phyloP scores from a whole-genome alignment of 1,140 invertebrate genomes.

The Drosophila pectinifera region DNA sequence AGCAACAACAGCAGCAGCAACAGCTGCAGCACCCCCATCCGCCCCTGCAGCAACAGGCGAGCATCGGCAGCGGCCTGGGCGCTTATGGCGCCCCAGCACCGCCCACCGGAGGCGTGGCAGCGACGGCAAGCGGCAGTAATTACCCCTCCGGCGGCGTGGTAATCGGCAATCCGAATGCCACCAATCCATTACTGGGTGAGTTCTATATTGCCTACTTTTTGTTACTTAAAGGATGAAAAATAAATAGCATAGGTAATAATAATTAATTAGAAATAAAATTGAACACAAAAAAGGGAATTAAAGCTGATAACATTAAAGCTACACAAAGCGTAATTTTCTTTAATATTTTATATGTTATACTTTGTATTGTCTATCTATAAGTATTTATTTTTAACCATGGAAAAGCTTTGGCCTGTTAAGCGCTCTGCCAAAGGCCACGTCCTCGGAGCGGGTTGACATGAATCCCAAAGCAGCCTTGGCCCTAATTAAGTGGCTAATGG shows the following conservation, averaged over 20 bases:
- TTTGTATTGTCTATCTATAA: neutral
- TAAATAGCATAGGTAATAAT: neutral
- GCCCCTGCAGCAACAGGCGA: slow-evolving; percentile 67
- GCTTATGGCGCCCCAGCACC: slow-evolving; percentile 61
- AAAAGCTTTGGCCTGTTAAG: slow-evolving; percentile 6
- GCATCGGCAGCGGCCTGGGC: slow-evolving; percentile 63
- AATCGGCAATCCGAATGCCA: slow-evolving; percentile 81
- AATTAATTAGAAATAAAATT: too few species aligned
- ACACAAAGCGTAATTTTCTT: too few species aligned
- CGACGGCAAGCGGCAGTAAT: slow-evolving; percentile 48
- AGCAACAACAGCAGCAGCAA: slow-evolving; percentile 42
- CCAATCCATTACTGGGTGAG: slow-evolving; percentile 82
- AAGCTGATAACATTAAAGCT: too few species aligned
- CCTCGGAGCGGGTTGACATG: slow-evolving; percentile 4
- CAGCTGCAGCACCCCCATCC: slow-evolving; percentile 58
- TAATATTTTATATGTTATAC: neutral
- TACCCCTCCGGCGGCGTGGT: slow-evolving; percentile 76
- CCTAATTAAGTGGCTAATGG: slow-evolving; percentile 44
- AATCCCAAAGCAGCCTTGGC: slow-evolving; percentile 34
- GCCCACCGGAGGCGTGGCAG: slow-evolving; percentile 53
- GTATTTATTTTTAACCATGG: neutral
- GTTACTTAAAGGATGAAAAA: neutral
- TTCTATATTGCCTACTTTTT: slow-evolving; percentile 23
- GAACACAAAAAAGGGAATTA: too few species aligned
- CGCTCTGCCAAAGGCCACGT: slow-evolving; percentile 17